Conservation (phyloP, 2,797 vertebrate genomes). For the Enteromius trimaculatus region DNA sequence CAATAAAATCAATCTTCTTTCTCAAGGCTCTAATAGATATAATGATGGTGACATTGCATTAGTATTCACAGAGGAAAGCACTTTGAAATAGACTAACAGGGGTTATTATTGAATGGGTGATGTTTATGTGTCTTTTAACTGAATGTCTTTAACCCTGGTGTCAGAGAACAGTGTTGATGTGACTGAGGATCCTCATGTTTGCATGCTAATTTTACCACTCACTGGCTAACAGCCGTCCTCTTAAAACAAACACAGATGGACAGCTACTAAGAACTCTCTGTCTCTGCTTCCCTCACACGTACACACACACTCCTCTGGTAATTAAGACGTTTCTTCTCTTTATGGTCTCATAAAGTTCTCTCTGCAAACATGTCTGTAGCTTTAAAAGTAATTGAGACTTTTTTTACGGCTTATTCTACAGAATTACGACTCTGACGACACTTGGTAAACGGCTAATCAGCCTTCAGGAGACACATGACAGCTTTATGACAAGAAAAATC, state of each 20-base stretch:
- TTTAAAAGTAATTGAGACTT: constrained; percentile 76
- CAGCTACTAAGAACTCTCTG: constrained; percentile 52
- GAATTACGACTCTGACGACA: constrained; percentile 75
- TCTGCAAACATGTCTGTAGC: constrained; percentile 78
- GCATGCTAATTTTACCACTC: constrained; percentile 56
- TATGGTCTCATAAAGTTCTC: constrained; percentile 83
- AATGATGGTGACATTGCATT: constrained; percentile 7
- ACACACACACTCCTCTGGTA: constrained; percentile 46
- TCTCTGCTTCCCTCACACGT: constrained; percentile 31
- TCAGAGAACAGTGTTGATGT: constrained; percentile 37
- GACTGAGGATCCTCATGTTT: constrained; percentile 39
- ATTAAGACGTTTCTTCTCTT: constrained; percentile 71
- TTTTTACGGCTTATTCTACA: constrained; percentile 76
- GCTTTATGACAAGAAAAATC: constrained; percentile 65
- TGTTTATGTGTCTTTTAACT: constrained; percentile 53
- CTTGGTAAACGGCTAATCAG: constrained; percentile 77
- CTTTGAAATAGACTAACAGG: not conserved
- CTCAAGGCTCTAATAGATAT: constrained; percentile 27
- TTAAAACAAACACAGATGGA: constrained; percentile 62
- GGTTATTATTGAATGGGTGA: constrained; percentile 33
- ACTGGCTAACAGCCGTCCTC: constrained; percentile 45
- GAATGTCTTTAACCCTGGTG: constrained; percentile 36
- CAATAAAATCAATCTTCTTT: constrained; percentile 41
- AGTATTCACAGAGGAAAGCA: not conserved
- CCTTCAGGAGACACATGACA: constrained; percentile 70